Base-by-base conservation (phyloP, 2,797 vertebrate species). In the Arctocebus calabarensis region DNA sequence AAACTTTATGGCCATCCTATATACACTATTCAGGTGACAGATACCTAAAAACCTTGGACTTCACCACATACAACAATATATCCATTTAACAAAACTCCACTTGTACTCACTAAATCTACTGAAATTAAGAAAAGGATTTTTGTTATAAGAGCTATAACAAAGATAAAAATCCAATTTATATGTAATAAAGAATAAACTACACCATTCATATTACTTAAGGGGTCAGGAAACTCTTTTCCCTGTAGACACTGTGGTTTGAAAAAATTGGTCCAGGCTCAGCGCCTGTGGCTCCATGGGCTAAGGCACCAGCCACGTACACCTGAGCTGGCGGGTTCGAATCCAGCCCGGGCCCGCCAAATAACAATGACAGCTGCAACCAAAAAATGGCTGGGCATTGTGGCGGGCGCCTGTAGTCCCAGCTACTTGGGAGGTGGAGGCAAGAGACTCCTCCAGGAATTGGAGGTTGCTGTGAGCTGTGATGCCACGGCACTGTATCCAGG, bases 131-230 rank as follows among this genome's bases (percentile, higher is more conserved):
- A 64, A 29, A 66, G n/a, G 64, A 66, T n/a, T n/a, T 66, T 66
- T 66, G 32, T 7, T 66, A 19, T 66, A n/a, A 66, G 64, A 66
- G 64, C 64, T n/a, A 66, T 7, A 66, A n/a, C 29, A 62, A n/a
- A 66, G 32, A 77, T 92, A 90, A 96, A 95, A 90, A 91, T 84
- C 52, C 59, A 88, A 77, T 40, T 95, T 92, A 71, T 59, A 96
- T 91, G 68, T 64, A 96, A 77, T 89, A 61, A 84, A 95, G 77
- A 71, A 70, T 59, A 90, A 66, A 23, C 86, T 70, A 55, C 93
- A 82, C 48, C 2, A 48, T 59, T 10, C 45, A 75, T 5, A 82
- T 78, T 59, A 91, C 40, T 92, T 43, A 62, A 89, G 32, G 37
- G 25, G 66, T 68, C 66, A 73, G 27, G 22, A 40, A 91, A 92